Evolutionary conservation across 2,888 invertebrate genomes (phyloP), one percentile per base, ranked within the genome.

Genomic region (Trilocha varians): DNA sequence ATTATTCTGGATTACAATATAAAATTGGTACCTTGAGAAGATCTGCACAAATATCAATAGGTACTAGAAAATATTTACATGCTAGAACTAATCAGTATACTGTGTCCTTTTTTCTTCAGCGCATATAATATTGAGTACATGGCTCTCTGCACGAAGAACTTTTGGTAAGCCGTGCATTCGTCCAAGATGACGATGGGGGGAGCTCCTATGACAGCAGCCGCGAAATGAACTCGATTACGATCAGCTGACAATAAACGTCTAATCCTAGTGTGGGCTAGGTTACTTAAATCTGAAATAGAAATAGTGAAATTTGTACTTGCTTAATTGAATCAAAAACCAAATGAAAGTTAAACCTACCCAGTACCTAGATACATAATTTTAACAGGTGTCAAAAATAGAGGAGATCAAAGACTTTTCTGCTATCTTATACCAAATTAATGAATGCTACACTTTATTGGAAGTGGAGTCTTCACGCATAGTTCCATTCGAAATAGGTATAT

Each of bases 111-210:
- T 43, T 61, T 69, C 49, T 56, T 68, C 48, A 83, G 49, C 1
- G 55, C 47, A 41, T 65, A 63, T 16, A 83, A 52, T 43, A 83
- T 78, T 45, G 42, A 57, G 52, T 78, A 82, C 70, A 83, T 80
- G 14, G 73, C 63, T 0, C 75, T 62, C 9, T 61, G 50, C 11
- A 77, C 67, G 0, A 72, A 65, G 41, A 55, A 59, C 40, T 59
- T 70, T 57, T 83, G 83, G 53, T 70, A 65, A 4, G 74, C 73
- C 0, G 73, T 74, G 50, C 66, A 77, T 44, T 82, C 78, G 45
- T 84, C 77, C n/a, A 83, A 46, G 0, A 84, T 46, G 4, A 83
- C 49, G 2, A 82, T 41, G 0, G 76, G 65, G 0, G 83, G 83
- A 0, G 80, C 78, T 0, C 71, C 83, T 1, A 82, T 50, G 5